A percentile compares a stretch with the other conserved stretches of the same genome.
Evolutionary conservation across 2,888 invertebrate species (phyloP).

Genomic region (Idaea dimidiata): DNA sequence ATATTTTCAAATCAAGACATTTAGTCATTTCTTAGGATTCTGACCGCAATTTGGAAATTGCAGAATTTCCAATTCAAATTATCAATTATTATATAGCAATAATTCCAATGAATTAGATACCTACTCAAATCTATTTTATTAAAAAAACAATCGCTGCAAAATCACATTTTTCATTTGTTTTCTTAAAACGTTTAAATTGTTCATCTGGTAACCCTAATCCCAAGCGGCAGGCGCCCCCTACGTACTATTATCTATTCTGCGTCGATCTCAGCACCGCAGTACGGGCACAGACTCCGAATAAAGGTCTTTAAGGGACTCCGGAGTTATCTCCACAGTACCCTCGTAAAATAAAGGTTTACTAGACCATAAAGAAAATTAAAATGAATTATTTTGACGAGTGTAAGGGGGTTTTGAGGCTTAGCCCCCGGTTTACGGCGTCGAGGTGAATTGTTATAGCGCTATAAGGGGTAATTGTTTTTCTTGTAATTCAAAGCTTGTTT

Average conservation of each 20-base stretch:
- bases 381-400: conserved; percentile 81
- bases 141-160: too few relatives aligned
- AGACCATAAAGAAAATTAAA: conserved; percentile 80
- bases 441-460: conserved; percentile 66
- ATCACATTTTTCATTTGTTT: too few relatives aligned
- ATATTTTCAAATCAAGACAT: too few relatives aligned
- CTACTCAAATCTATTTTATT: too few relatives aligned
- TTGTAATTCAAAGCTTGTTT: conserved; percentile 40
- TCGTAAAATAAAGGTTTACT: conserved; percentile 81
- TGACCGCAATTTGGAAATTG: too few relatives aligned
- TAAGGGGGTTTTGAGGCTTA: conserved; percentile 44
- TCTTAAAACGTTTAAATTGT: too few relatives aligned
- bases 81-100: too few relatives aligned
- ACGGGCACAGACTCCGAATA: conserved; percentile 20
- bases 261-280: neutral
- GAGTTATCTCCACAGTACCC: conserved; percentile 71
- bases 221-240: neutral
- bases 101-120: too few relatives aligned
- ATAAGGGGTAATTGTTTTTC: conserved; percentile 66
- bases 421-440: conserved; percentile 42
- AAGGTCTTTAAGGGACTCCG: conserved; percentile 73
- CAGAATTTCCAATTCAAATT: too few relatives aligned
- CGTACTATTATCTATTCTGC: neutral
- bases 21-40: too few relatives aligned
- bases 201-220: neutral